phyloP scores from a whole-genome alignment of 2,797 vertebrate species.

The Urosaurus nigricauda region DNA sequence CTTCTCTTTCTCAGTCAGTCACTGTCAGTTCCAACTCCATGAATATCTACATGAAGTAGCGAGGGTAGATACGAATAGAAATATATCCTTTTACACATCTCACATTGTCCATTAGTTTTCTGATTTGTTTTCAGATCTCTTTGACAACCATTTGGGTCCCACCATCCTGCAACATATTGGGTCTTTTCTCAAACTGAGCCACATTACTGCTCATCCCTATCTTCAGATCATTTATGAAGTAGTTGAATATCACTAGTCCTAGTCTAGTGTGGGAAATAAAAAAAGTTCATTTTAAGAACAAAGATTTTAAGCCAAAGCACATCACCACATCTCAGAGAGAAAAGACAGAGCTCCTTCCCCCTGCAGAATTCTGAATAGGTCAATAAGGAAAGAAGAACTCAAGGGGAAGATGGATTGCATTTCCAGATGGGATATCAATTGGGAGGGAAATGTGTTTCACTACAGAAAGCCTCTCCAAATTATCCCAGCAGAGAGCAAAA shows the following conservation, averaged over 20 bases:
- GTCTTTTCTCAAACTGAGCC: background rate
- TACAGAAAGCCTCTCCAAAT: conserved; percentile 20
- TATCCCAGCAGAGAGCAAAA: conserved; percentile 49
- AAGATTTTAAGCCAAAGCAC: conserved; percentile 64
- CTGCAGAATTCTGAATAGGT: conserved; percentile 50
- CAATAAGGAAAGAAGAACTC: conserved; percentile 57
- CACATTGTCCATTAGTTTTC: background rate
- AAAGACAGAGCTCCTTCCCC: conserved; percentile 16
- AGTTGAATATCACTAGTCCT: background rate
- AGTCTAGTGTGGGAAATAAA: background rate
- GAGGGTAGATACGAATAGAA: too few relatives aligned
- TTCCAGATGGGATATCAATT: conserved; percentile 71
- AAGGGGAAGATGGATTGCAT: conserved; percentile 58
- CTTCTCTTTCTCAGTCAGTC: background rate
- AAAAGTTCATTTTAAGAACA: background rate
- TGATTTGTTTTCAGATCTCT: background rate
- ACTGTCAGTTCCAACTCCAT: background rate
- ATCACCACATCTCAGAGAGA: conserved; percentile 51
- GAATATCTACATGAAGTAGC: background rate
- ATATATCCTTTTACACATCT: background rate
- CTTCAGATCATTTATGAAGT: background rate
- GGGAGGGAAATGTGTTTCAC: conserved; percentile 55
- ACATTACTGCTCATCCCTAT: background rate
- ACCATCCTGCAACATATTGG: background rate
- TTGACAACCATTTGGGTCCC: background rate